Base-by-base conservation (phyloP, 2,888 invertebrate species). In the Drosophila dives region DNA sequence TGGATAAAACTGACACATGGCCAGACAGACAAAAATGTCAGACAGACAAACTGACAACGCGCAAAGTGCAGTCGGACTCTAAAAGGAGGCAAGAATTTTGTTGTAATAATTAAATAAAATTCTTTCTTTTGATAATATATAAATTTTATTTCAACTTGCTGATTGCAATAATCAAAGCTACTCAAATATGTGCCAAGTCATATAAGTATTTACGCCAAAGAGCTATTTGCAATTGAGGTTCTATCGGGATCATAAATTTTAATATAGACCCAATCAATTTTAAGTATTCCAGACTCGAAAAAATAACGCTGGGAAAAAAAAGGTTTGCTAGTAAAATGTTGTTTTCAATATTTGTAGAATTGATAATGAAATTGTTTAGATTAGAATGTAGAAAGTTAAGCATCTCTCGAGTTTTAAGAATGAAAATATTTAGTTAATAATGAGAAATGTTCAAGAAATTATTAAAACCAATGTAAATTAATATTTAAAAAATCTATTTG, bases 121-220 rank as follows among this genome's bases (percentile, higher is more conserved):
- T 29, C 29, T 29, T 42, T 23, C 26, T 56, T 26, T 53, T 58
- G 38, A 53, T 48, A 29, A n/a, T 40, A 12, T 6, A 12, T 45
- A 20, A 7, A 20, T 45, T 50, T 12, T 15, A 15, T 56, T 7
- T 32, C 2, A 42, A n/a, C 33, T 48, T 59, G 51, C 59, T 64
- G 84, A 73, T 78, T 89, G 85, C 79, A 83, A 75, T 89, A 84
- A 87, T 84, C 84, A 81, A 82, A 76, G 76, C 76, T 81, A 75
- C 87, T 81, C 61, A 89, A 83, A 88, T 85, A 86, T 83, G 89
- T 86, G 74, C 69, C 83, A 50, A 83, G 77, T 88, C 86, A 86
- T 69, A 80, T 70, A 75, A 61, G 45, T 70, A 67, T 87, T 85
- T 89, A 74, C 56, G 75, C 66, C 72, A 42, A 72, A 70, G 60